Conservation (phyloP, 2,113 vertebrate species). For the Percina caprodes region DNA sequence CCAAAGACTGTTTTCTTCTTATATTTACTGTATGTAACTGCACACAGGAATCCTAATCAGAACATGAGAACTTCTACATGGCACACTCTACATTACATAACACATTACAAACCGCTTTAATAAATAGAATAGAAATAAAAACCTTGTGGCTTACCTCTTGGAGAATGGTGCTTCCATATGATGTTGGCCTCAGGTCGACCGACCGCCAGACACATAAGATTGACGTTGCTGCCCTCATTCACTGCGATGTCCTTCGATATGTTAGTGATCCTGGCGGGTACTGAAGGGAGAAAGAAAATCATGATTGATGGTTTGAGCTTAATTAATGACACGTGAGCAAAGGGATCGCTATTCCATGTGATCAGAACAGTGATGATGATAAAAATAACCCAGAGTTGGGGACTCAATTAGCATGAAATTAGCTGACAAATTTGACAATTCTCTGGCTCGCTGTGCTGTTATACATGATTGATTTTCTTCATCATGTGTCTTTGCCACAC, state of each 20-base stretch:
- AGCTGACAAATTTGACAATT: conserved; percentile 73
- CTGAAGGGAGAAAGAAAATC: conserved; percentile 78
- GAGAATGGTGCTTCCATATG: conserved; percentile 94
- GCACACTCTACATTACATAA: too few relatives aligned
- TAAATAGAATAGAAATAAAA: background rate
- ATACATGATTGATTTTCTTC: conserved; percentile 69
- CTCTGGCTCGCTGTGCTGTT: conserved; percentile 43
- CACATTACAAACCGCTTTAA: background rate
- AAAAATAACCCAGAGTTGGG: conserved; percentile 62
- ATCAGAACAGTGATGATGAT: conserved; percentile 51
- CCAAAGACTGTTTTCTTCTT: background rate
- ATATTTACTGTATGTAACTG: background rate
- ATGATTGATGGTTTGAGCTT: conserved; percentile 57
- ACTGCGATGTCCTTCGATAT: conserved; percentile 95
- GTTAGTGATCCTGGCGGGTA: conserved; percentile 95
- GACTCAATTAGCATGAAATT: conserved; percentile 75
- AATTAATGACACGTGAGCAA: conserved; percentile 56
- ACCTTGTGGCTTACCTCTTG: conserved; percentile 86
- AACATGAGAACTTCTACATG: too few relatives aligned
- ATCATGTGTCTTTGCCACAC: conserved; percentile 54
- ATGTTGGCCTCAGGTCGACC: conserved; percentile 95
- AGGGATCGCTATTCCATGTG: conserved; percentile 23
- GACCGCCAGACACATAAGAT: conserved; percentile 94
- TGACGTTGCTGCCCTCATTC: conserved; percentile 95
- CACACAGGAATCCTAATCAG: background rate